Conservation (phyloP, 2,797 vertebrate genomes). For the Eulemur coronatus region DNA sequence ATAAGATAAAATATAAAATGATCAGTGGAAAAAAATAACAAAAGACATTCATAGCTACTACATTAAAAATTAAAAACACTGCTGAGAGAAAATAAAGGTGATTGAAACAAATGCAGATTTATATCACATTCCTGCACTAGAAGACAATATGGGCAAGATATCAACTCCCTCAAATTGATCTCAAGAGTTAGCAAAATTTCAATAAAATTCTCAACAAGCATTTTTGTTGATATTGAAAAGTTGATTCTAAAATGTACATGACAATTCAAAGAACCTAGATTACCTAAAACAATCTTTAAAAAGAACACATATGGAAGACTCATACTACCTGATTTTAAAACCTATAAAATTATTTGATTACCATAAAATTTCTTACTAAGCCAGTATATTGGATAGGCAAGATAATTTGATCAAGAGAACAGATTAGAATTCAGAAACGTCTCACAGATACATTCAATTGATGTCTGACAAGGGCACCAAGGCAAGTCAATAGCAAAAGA, state of each 20-base stretch:
- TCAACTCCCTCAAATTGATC: not conserved
- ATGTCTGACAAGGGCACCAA: not conserved
- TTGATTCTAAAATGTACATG: not conserved
- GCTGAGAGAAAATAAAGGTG: not conserved
- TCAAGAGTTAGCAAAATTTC: not conserved
- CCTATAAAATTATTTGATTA: not conserved
- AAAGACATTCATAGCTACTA: not conserved
- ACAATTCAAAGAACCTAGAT: not conserved
- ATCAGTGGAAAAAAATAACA: not conserved
- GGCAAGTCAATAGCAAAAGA: not conserved
- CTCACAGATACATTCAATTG: not conserved
- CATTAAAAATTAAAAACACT: not conserved
- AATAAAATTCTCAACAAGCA: not conserved
- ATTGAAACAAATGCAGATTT: not conserved
- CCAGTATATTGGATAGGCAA: not conserved
- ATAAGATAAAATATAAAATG: not conserved
- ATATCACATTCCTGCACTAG: not conserved
- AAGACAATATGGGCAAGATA: not conserved
- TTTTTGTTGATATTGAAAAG: not conserved
- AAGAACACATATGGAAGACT: not conserved
- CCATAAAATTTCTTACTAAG: not conserved
- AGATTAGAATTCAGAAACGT: not conserved
- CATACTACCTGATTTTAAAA: not conserved
- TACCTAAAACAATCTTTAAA: not conserved
- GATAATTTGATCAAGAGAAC: not conserved